Conservation (phyloP, 2,113 vertebrate genomes). For the Mixornis gularis region DNA sequence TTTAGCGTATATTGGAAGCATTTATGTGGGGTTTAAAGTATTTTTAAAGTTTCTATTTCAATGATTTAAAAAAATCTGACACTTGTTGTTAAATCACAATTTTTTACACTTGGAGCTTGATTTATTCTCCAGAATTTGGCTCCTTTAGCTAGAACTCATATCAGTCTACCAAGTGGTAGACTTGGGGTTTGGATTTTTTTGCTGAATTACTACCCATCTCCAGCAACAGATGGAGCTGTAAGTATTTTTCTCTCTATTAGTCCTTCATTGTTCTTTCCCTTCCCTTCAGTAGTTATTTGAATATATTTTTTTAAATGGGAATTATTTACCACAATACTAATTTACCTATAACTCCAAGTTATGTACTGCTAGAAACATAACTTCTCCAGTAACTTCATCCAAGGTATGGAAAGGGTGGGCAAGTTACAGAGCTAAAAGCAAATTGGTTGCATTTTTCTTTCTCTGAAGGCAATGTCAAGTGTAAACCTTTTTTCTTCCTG, state of each 20-base stretch:
- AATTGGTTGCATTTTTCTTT: neutral
- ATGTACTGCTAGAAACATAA: neutral
- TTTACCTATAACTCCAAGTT: neutral
- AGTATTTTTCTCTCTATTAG: neutral
- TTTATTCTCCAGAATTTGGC: neutral
- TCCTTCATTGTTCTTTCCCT: rapidly evolving
- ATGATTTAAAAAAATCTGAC: neutral
- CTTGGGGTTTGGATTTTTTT: neutral
- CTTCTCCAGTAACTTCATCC: neutral
- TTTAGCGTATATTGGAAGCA: neutral
- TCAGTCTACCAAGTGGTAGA: neutral
- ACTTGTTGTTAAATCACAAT: neutral
- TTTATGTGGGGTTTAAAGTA: neutral
- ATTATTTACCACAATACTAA: neutral
- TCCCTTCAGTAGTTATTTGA: neutral
- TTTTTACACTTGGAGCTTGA: neutral
- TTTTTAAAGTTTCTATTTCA: neutral
- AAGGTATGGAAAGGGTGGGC: neutral
- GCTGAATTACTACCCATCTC: neutral
- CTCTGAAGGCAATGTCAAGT: neutral
- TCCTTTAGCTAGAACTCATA: neutral
- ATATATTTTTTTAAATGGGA: neutral
- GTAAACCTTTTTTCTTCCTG: neutral
- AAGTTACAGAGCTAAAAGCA: neutral
- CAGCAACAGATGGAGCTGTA: neutral